Base-by-base conservation (phyloP, 1,140 invertebrate species). In the Heliconius hermathena region DNA sequence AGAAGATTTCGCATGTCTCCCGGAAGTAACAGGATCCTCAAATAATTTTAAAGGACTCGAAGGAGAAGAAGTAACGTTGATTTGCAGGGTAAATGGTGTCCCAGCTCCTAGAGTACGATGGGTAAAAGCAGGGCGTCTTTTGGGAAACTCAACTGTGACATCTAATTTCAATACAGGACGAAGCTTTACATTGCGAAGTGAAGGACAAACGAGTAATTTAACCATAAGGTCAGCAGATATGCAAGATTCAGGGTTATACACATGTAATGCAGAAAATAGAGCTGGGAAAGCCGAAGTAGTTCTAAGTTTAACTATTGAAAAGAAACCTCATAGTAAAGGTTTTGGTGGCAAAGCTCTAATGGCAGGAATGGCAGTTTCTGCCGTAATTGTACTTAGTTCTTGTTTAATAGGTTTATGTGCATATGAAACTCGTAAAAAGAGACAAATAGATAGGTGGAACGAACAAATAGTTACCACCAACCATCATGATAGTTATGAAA, bases 1-100 rank as follows among this genome's bases (percentile, higher is more conserved):
- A 26, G 97, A 98, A 84, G 97, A 98, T 85, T 98, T 97, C 89
- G 97, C 97, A 1, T 98, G 97, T 87, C 94, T 96, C 76, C 97
- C 97, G 0, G 95, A 96, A 88, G 96, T 97, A 22, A 89, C 84
- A 22, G 94, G 95, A 22, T 94, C 95, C 2, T 92, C 94, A 22
- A 95, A 94, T n/a, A 95, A 95, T 49, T 95, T 96, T 6, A 95
- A 95, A 73, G 95, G 95, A 4, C 91, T 96, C 8, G 96, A 97
- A 90, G 97, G 97, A 0, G 95, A 96, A 38, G 97, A 98, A 88
- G 96, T 97, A 8, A 97, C 97, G 2, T 92, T 98, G 85, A 95
- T 96, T 46, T 98, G 97, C 89, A 94, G 95, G 66, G 96, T 97
- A 9, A 95, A 95, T 74, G 97, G 97, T 0, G 95, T 96, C 52